Conservation (phyloP, 2,797 vertebrate genomes). For the Arrhamphus sclerolepis region DNA sequence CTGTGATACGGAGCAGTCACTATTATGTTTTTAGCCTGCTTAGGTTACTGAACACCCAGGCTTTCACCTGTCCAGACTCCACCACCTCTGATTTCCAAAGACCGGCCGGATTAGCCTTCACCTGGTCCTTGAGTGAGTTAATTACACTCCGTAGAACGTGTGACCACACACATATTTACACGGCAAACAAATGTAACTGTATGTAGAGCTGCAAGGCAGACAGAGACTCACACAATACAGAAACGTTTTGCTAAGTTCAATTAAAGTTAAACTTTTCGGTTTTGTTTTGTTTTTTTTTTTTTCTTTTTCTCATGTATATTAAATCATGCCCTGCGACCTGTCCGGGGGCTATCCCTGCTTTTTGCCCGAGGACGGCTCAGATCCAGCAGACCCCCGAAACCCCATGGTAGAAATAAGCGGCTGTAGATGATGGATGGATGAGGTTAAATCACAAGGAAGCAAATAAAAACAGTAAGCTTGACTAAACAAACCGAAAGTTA, state of each 20-base stretch:
- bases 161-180: conserved; percentile 26
- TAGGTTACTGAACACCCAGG: conserved; percentile 60
- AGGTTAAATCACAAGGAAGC: conserved; percentile 3
- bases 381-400: no score
- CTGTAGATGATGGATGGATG: no score
- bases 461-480: conserved; percentile 29
- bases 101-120: conserved; percentile 63
- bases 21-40: conserved; percentile 66
- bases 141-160: conserved; percentile 62
- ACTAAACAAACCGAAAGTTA: conserved; percentile 25
- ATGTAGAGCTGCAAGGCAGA: neutral
- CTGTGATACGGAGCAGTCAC: conserved; percentile 25
- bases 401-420: no score
- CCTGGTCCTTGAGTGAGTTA: conserved; percentile 69
- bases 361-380: no score
- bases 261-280: no score
- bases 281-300: no score
- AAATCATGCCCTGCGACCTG: no score
- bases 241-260: no score
- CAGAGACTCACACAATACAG: no score
- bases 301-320: no score
- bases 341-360: no score
- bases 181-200: neutral
- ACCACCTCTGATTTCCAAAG: conserved; percentile 45
- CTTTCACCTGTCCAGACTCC: conserved; percentile 71